Conservation (phyloP, 2,113 vertebrate genomes). For the Setophaga coronata region DNA sequence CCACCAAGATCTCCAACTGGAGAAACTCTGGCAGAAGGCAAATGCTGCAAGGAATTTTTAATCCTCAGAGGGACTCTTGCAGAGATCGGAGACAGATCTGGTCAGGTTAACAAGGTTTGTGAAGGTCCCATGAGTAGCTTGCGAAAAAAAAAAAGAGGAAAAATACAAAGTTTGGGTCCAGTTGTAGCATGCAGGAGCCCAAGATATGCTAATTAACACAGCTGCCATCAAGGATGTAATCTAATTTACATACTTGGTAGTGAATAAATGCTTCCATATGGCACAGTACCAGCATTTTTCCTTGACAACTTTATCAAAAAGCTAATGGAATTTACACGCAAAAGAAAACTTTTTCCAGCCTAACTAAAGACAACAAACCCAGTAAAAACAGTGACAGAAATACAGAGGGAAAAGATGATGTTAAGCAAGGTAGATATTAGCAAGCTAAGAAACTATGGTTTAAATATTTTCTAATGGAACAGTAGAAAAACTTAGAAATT, state of each 20-base stretch:
- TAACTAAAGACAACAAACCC: background rate
- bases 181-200: conserved; percentile 1
- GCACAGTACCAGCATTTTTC: conserved; percentile 56
- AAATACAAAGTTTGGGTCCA: background rate
- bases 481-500: background rate
- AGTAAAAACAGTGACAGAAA: background rate
- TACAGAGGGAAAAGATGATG: background rate
- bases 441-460: background rate
- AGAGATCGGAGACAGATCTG: background rate
- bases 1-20: background rate
- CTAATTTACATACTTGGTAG: conserved; percentile 63
- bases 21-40: background rate
- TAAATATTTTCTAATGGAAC: background rate
- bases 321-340: conserved; percentile 10
- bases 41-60: background rate
- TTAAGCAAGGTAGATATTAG: background rate
- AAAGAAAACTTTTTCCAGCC: background rate
- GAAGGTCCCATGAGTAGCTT: background rate
- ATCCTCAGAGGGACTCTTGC: background rate
- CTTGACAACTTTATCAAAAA: conserved; percentile 68
- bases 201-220: conserved; percentile 54
- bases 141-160: background rate
- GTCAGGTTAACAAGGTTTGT: background rate
- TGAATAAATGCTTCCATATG: conserved; percentile 65
- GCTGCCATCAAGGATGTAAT: conserved; percentile 59